A percentile compares a stretch with the other conserved stretches of the same genome.
These are phyloP conservation scores for Notothenia rossii DNA, from an alignment of 2,113 vertebrate genomes.

Conservation along the genomic window DNA sequence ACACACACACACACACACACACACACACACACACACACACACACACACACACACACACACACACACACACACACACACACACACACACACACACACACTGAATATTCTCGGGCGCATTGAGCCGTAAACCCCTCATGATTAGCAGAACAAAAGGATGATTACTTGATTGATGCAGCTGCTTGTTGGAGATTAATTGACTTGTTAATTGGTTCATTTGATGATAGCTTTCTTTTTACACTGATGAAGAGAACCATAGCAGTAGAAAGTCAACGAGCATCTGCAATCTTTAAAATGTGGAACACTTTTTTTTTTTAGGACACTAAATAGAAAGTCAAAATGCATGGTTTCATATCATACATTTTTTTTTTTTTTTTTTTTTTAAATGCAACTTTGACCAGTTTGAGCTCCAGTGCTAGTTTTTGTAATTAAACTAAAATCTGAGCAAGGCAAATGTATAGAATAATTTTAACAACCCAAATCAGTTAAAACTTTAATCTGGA, in stretches of 20 bases:
- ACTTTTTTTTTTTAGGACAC: too few relatives aligned
- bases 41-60: neutral
- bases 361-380: neutral
- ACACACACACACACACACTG: neutral
- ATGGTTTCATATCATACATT: neutral
- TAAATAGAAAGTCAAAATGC: neutral
- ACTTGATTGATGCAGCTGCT: conserved; percentile 22
- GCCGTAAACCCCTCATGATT: neutral
- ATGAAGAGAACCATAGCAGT: neutral
- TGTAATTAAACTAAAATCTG: neutral
- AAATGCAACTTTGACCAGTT: neutral
- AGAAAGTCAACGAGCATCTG: neutral
- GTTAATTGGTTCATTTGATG: conserved; percentile 13
- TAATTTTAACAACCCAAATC: neutral
- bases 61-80: too few relatives aligned
- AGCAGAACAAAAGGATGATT: conserved; percentile 10
- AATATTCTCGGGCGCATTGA: neutral
- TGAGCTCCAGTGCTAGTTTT: neutral
- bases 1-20: neutral
- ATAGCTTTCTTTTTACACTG: neutral
- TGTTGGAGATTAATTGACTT: neutral
- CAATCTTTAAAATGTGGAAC: too few relatives aligned
- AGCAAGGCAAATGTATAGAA: neutral
- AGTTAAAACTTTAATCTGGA: neutral
- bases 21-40: neutral